Percentiles rank a stretch among this genome's conserved stretches.
These are phyloP conservation scores for Drosophila flavopinicola DNA, from an alignment of 2,888 invertebrate genomes.

Conservation along the genomic window DNA sequence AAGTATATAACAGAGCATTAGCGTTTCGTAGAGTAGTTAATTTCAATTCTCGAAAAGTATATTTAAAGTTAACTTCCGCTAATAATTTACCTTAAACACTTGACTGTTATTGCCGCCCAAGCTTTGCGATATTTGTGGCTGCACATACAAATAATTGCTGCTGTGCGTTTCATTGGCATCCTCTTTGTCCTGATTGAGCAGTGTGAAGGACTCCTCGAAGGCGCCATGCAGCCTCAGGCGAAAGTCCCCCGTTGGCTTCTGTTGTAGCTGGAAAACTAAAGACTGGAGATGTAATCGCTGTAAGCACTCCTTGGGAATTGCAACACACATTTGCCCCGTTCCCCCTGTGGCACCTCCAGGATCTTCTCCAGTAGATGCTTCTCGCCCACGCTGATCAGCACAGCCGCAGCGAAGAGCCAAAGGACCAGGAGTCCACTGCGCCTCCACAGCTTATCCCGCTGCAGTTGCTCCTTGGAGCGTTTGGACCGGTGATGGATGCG, in stretches of 20 bases:
- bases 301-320: background rate
- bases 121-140: constrained; percentile 73
- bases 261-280: constrained; percentile 66
- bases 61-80: too few relatives aligned
- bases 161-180: constrained; percentile 59
- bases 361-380: constrained; percentile 82
- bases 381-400: constrained; percentile 81
- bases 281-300: background rate
- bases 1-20: too few relatives aligned
- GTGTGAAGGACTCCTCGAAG: constrained; percentile 62
- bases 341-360: constrained; percentile 78
- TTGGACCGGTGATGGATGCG: constrained; percentile 69
- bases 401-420: constrained; percentile 79
- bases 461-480: constrained; percentile 64
- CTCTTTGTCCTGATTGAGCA: constrained; percentile 13
- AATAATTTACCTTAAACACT: constrained; percentile 70
- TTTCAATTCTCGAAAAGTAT: too few relatives aligned
- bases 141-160: constrained; percentile 70
- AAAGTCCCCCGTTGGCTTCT: constrained; percentile 81
- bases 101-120: constrained; percentile 49
- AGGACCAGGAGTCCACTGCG: constrained; percentile 75
- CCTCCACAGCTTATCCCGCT: constrained; percentile 71
- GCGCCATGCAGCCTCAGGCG: constrained; percentile 75
- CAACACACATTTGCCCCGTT: constrained; percentile 74
- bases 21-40: too few relatives aligned